Evolutionary conservation across 2,888 invertebrate genomes (phyloP).

Genomic region (Pseudococcus viburni): DNA sequence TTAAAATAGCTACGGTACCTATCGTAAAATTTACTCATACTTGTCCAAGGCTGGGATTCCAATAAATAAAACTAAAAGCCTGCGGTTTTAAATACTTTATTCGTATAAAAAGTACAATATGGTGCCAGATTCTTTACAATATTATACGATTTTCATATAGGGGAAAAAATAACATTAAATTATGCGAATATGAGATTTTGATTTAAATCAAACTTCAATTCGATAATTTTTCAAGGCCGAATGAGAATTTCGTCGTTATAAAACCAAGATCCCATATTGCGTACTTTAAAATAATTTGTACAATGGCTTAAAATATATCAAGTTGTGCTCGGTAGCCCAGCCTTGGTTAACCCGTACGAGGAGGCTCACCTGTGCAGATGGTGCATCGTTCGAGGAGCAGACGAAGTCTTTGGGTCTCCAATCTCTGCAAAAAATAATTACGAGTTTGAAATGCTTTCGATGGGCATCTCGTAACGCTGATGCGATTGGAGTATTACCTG

Average conservation of each 20-base stretch:
- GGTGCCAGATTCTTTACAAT: constrained; percentile 31
- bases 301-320: constrained; percentile 47
- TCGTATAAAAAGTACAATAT: constrained; percentile 53
- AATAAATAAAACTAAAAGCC: constrained; percentile 57
- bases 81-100: constrained; percentile 60
- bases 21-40: constrained; percentile 17
- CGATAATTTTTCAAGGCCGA: constrained; percentile 20
- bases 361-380: constrained; percentile 74
- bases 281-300: constrained; percentile 54
- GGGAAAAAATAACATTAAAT: neutral
- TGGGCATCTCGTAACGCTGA: neutral
- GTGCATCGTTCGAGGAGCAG: constrained; percentile 85
- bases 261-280: constrained; percentile 56
- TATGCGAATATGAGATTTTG: constrained; percentile 55
- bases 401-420: constrained; percentile 80
- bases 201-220: constrained; percentile 22
- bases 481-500: constrained; percentile 73
- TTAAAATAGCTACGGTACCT: neutral
- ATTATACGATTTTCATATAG: constrained; percentile 32
- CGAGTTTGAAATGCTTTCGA: constrained; percentile 31
- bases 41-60: constrained; percentile 68
- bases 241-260: neutral
- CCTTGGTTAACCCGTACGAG: constrained; percentile 68
- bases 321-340: constrained; percentile 67
- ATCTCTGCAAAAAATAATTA: constrained; percentile 71